Percentiles rank a stretch among this genome's conserved stretches.
Conservation (phyloP, 2,888 invertebrate genomes). For the Drosophila macrospina region DNA sequence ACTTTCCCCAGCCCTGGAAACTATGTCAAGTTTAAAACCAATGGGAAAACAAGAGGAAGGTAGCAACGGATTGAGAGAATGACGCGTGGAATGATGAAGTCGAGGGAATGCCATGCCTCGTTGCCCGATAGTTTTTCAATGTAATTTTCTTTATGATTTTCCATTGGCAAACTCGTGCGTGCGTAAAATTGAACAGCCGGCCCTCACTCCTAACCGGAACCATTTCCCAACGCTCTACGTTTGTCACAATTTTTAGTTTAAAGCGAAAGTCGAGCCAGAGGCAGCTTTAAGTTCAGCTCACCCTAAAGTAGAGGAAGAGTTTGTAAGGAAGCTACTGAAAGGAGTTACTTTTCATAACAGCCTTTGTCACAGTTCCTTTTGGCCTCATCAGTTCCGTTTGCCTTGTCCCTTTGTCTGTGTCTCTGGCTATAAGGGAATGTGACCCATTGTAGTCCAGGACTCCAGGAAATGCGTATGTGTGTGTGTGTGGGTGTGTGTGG, state of each 20-base stretch:
- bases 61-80: slow-evolving; percentile 6
- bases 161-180: slow-evolving; percentile 67
- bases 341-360: slow-evolving; percentile 44
- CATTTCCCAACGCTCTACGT: slow-evolving; percentile 26
- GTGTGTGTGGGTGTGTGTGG: slow-evolving; percentile 10
- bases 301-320: slow-evolving; percentile 4
- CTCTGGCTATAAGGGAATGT: slow-evolving; percentile 15
- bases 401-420: slow-evolving; percentile 48
- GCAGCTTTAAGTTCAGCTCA: slow-evolving; percentile 51
- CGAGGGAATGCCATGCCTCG: slow-evolving; percentile 51
- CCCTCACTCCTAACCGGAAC: slow-evolving; percentile 19
- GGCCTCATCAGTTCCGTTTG: slow-evolving; percentile 47
- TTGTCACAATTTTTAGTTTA: slow-evolving; percentile 49
- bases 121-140: slow-evolving; percentile 70
- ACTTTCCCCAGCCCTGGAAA: slow-evolving; percentile 50
- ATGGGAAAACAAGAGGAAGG: slow-evolving; percentile 16
- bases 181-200: slow-evolving; percentile 70
- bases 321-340: slow-evolving; percentile 31
- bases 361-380: slow-evolving; percentile 62
- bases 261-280: slow-evolving; percentile 35
- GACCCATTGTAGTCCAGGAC: slow-evolving; percentile 51
- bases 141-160: slow-evolving; percentile 75
- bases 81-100: slow-evolving; percentile 10
- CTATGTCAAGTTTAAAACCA: slow-evolving; percentile 71
- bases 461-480: slow-evolving; percentile 26